Conservation (phyloP, 2,888 invertebrate genomes). For the Merodon equestris region DNA sequence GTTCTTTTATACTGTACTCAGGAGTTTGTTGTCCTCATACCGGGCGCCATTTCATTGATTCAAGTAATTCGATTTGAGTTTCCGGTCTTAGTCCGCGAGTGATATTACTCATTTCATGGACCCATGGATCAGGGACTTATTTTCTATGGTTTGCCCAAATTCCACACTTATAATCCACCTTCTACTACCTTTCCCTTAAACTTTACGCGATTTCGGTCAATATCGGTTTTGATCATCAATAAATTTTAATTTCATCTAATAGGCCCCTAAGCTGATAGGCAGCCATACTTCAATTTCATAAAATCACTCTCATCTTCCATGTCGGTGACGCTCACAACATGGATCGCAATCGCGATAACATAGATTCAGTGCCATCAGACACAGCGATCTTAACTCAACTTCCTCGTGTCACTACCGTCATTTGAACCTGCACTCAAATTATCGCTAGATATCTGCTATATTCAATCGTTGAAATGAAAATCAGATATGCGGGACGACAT, state of each 20-base stretch:
- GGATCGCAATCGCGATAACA: constrained; percentile 29
- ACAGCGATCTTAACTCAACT: constrained; percentile 18
- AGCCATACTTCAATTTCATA: constrained; percentile 28
- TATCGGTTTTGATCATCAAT: too few species aligned
- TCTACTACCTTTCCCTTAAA: too few species aligned
- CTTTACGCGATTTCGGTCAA: too few species aligned
- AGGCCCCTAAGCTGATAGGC: constrained; percentile 1
- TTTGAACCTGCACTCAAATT: background rate
- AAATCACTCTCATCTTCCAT: constrained; percentile 21
- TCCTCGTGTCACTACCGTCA: background rate
- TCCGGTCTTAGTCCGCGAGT: too few species aligned
- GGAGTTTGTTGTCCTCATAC: too few species aligned
- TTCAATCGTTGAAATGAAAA: constrained; percentile 16
- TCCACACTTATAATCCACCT: too few species aligned
- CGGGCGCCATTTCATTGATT: too few species aligned
- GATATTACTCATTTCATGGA: too few species aligned
- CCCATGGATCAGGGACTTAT: too few species aligned
- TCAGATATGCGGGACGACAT: constrained; percentile 29
- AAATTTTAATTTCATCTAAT: constrained; percentile 1
- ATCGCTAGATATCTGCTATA: constrained; percentile 3
- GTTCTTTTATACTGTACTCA: background rate
- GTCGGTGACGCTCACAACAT: constrained; percentile 20
- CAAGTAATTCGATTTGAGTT: too few species aligned
- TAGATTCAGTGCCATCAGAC: background rate
- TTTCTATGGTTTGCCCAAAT: too few species aligned